Evolutionary conservation across 2,113 vertebrate genomes (phyloP), one percentile per base, ranked within the genome.

Genomic region (Psilopogon haemacephalus): DNA sequence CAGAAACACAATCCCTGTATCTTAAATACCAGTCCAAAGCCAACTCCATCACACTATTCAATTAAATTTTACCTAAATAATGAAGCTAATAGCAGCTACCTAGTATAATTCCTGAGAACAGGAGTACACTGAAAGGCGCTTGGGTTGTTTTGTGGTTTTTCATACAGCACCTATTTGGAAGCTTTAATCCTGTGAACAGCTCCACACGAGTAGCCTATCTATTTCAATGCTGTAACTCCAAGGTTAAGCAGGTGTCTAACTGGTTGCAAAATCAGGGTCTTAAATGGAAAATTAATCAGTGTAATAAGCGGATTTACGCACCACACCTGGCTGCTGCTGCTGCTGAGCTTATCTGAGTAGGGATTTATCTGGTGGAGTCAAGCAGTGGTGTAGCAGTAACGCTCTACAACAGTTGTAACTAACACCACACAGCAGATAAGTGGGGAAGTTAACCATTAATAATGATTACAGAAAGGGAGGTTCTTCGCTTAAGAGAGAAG

Each of bases 281-380:
- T 93, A 78, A 91, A 68, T 10, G 19, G 65, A 68, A 93, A 82
- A 86, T 76, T 92, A 80, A 93, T 95, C 77, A 88, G 69, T 38
- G 21, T 72, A 81, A 85, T 84, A 74, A 95, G 67, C 26, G 67
- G 84, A 86, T 88, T 92, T 94, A 84, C 46, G 48, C 59, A 79
- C 27, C 92, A 89, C 90, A 96, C 92, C 92, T 96, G 95, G 75
- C 79, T 77, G 76, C 82, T 86, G 40, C 81, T 86, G 38, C 75
- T 68, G 37, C 63, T 68, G 46, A 64, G 74, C 58, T 75, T 84
- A 93, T 88, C 88, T 76, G 2, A 8, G 52, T 1, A 19, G 32
- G 56, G 86, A 73, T 89, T 90, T 48, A 90, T 46, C 32, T 21
- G 42, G 24, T 8, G 0, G 15, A 87, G 63, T 62, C 54, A 79